Percentiles rank a stretch among this genome's conserved stretches.
Conservation (phyloP, 2,113 vertebrate genomes). For the Melanostigma gelatinosum region DNA sequence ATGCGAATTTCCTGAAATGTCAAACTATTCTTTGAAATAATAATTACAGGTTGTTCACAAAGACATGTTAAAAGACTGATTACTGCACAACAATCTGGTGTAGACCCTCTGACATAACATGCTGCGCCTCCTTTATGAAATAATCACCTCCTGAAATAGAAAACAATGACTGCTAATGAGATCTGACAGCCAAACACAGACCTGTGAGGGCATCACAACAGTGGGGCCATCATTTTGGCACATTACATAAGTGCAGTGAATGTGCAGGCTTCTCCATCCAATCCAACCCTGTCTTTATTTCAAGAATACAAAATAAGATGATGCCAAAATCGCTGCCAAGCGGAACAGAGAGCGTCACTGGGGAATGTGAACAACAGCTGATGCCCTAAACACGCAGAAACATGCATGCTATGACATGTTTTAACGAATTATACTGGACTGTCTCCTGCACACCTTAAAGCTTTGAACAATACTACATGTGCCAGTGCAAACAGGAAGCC, state of each 20-base stretch:
- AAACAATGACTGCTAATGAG: constrained; percentile 63
- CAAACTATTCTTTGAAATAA: neutral
- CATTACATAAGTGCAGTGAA: constrained; percentile 44
- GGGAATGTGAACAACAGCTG: constrained; percentile 41
- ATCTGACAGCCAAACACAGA: constrained; percentile 44
- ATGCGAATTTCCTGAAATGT: neutral
- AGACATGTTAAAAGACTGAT: neutral
- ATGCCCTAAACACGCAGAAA: neutral
- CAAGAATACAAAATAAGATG: constrained; percentile 24
- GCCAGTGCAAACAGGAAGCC: constrained; percentile 1
- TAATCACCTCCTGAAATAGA: constrained; percentile 70
- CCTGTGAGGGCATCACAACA: constrained; percentile 18
- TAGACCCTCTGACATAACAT: constrained; percentile 52
- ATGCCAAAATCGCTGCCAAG: constrained; percentile 14
- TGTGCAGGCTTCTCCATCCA: neutral
- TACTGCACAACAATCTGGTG: neutral
- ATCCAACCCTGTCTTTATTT: constrained; percentile 15
- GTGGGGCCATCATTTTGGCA: constrained; percentile 4
- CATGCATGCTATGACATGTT: neutral
- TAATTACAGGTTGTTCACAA: neutral
- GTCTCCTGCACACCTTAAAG: neutral
- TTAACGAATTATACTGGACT: neutral
- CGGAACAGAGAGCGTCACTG: neutral
- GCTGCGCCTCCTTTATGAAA: constrained; percentile 57
- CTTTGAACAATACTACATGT: neutral